Evolutionary conservation across 2,888 invertebrate genomes (phyloP), one percentile per base, ranked within the genome.

Genomic region (Cheilosia grossa): DNA sequence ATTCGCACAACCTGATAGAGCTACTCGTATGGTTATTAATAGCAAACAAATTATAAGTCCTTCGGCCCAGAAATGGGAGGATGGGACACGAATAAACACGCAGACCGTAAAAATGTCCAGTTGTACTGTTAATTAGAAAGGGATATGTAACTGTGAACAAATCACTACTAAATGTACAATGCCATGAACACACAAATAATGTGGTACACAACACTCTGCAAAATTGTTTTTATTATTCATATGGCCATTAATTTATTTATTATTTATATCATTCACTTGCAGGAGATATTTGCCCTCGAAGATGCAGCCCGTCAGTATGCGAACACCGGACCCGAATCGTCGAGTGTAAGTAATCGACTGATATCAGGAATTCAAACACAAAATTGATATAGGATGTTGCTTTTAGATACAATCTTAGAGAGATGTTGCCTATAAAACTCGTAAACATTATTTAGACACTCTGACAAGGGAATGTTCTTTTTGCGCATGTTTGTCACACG

Each of bases 351-450:
- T 79, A 63, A 64, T 59, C 63, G 37, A 83, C 83, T 83, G 79
- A 79, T 79, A 83, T 63, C 70, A 47, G 30, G 69, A 74, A 51
- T 27, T 51, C 27, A 5, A 80, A 40, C 6, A 30, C 15, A n/a
- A 67, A 82, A 53, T 49, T 72, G 40, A 54, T 61, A 37, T 63
- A 42, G 63, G 63, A 66, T 72, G 42, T 66, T 78, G 56, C 17
- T 33, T 24, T 24, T 42, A 56, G 17, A 17, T 7, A 47, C 19
- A 9, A 9, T 61, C 42, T 33, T 27, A 47, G 47, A 40, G 63
- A 56, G 63, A 79, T 83, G 83, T 83, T 83, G 79, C 79, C 82
- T 59, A 83, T 83, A 83, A 83, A 83, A 63, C 59, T n/a, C 78
- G 61, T 78, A 67, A 78, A 82, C 82, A 82, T 56, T 61, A 63